A percentile compares a stretch with the other conserved stretches of the same genome.
Evolutionary conservation across 2,888 invertebrate species (phyloP).

Genomic region (Acrocera orbiculus): DNA sequence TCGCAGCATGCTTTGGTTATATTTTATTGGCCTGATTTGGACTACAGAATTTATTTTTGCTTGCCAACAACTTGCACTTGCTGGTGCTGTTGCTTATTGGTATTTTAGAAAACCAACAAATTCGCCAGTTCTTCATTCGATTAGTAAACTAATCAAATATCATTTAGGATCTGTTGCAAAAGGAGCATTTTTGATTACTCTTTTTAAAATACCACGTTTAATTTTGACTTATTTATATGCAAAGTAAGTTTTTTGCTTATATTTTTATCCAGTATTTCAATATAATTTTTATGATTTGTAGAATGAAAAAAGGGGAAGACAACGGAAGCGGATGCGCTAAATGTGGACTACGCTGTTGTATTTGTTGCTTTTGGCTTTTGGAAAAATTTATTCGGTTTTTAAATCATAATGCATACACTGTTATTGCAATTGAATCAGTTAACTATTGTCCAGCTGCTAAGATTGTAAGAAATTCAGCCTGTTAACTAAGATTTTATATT

Average conservation of each 20-base stretch:
- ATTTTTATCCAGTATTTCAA: neutral
- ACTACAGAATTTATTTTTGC: constrained; percentile 85
- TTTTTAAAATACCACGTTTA: constrained; percentile 80
- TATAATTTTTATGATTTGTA: constrained; percentile 23
- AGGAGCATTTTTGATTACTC: constrained; percentile 81
- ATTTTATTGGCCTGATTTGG: constrained; percentile 81
- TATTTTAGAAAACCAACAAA: constrained; percentile 67
- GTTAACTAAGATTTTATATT: constrained; percentile 5
- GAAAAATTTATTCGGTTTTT: constrained; percentile 83
- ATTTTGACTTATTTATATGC: constrained; percentile 77
- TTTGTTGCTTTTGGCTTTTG: constrained; percentile 78
- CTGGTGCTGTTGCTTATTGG: constrained; percentile 87
- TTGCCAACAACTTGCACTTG: constrained; percentile 86
- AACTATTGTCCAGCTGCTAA: constrained; percentile 81
- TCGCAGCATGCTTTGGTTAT: constrained; percentile 89
- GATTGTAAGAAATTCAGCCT: constrained; percentile 41
- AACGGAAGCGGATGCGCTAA: constrained; percentile 57
- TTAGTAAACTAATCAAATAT: constrained; percentile 63
- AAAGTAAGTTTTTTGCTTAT: constrained; percentile 43
- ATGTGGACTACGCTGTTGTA: constrained; percentile 62
- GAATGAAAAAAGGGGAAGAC: constrained; percentile 47
- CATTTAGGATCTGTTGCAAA: constrained; percentile 91
- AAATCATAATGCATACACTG: constrained; percentile 89
- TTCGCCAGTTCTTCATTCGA: constrained; percentile 37
- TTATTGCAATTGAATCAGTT: constrained; percentile 80